Evolutionary conservation across 2,113 vertebrate species (phyloP).

Genomic region (Chaetorhynchus papuensis): DNA sequence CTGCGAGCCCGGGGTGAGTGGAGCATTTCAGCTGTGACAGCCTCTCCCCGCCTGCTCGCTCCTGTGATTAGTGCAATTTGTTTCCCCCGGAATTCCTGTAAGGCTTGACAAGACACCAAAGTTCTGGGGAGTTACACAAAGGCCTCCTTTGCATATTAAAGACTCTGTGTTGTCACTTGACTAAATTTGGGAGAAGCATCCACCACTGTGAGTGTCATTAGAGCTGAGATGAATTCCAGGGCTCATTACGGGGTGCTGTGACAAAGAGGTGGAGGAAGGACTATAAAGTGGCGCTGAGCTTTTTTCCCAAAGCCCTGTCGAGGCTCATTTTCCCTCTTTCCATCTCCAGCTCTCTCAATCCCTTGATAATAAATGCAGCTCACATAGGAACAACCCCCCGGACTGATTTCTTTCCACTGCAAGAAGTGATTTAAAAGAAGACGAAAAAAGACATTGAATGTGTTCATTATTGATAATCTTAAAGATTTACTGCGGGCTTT

Average conservation of each 20-base stretch:
- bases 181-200: constrained; percentile 48
- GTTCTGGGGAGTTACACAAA: constrained; percentile 29
- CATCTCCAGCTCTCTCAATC: constrained; percentile 11
- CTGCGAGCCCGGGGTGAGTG: rapidly evolving
- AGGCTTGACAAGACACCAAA: constrained; percentile 42
- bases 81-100: not conserved
- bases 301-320: not conserved
- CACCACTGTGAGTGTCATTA: constrained; percentile 19
- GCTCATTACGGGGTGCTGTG: constrained; percentile 26
- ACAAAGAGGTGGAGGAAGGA: constrained; percentile 10
- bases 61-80: constrained; percentile 12
- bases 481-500: constrained; percentile 55
- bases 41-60: not conserved
- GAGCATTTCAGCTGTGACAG: rapidly evolving
- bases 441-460: constrained; percentile 34
- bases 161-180: constrained; percentile 29
- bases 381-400: constrained; percentile 25
- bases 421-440: constrained; percentile 53
- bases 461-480: constrained; percentile 64
- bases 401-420: constrained; percentile 39
- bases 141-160: constrained; percentile 58
- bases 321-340: constrained; percentile 32
- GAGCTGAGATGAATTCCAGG: constrained; percentile 16
- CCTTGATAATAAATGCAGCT: constrained; percentile 55
- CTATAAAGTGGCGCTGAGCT: not conserved